Evolutionary conservation across 2,888 invertebrate genomes (phyloP).

Genomic region (Lycophotia porphyrea): DNA sequence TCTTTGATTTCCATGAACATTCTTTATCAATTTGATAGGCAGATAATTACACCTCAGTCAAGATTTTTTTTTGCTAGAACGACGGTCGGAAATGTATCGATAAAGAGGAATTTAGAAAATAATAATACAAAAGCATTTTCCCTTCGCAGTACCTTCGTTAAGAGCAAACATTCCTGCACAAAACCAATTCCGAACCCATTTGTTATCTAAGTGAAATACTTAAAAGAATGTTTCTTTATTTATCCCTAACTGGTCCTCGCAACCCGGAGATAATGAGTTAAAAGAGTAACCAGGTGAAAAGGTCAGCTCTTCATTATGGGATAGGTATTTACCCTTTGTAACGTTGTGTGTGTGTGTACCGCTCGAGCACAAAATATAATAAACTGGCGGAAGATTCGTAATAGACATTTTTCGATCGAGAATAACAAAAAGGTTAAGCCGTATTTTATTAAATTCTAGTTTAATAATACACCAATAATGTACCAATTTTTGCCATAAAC

Average conservation of each 20-base stretch:
- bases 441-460: constrained; percentile 5
- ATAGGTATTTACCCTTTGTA: constrained; percentile 10
- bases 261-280: constrained; percentile 45
- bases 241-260: constrained; percentile 26
- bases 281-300: constrained; percentile 57
- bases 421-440: not conserved
- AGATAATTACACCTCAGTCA: not conserved
- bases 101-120: constrained; percentile 14
- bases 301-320: constrained; percentile 52
- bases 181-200: constrained; percentile 49
- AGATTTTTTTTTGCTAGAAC: not conserved
- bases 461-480: no score
- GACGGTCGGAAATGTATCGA: not conserved
- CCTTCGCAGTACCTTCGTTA: not conserved
- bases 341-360: constrained; percentile 14
- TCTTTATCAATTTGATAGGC: not conserved
- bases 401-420: constrained; percentile 6
- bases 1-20: not conserved
- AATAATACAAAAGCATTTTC: constrained; percentile 15
- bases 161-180: constrained; percentile 43
- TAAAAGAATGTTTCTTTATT: constrained; percentile 44
- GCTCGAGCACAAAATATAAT: constrained; percentile 32
- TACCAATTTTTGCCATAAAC: not conserved
- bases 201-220: constrained; percentile 27
- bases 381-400: constrained; percentile 13